Conservation (phyloP, 2,888 invertebrate genomes). For the Epistrophe grossulariae region DNA sequence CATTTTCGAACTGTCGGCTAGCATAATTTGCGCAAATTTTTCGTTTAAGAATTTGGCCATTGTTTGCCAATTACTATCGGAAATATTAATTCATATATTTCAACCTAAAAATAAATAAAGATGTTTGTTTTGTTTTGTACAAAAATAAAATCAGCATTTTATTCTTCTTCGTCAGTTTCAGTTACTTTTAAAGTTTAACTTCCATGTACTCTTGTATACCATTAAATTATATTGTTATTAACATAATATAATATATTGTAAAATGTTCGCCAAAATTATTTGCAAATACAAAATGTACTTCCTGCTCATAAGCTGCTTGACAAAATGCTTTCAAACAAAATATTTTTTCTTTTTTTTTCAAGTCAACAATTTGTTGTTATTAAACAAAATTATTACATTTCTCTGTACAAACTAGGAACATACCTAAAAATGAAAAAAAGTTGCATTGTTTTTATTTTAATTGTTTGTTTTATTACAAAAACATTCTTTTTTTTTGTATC, state of each 20-base stretch:
- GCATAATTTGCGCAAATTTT: too few relatives aligned
- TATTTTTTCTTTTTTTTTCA: conserved; percentile 26
- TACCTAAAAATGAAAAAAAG: conserved; percentile 45
- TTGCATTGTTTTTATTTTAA: conserved; percentile 42
- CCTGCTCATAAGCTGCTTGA: conserved; percentile 3
- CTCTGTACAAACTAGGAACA: conserved; percentile 69
- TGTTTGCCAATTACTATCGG: too few relatives aligned
- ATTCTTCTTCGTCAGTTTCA: conserved; percentile 54
- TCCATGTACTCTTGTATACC: conserved; percentile 52
- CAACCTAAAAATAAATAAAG: conserved; percentile 8
- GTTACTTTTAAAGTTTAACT: conserved; percentile 25
- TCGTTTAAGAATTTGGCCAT: too few relatives aligned
- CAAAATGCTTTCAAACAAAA: conserved; percentile 41
- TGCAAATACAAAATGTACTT: conserved; percentile 44
- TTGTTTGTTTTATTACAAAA: conserved; percentile 36
- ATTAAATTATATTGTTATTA: conserved; percentile 32
- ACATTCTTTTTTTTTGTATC: conserved; percentile 26
- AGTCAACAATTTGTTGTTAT: conserved; percentile 33
- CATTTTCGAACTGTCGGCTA: too few relatives aligned
- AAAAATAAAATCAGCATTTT: conserved; percentile 69
- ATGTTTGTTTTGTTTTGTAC: conserved; percentile 46
- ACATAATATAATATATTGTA: conserved; percentile 1
- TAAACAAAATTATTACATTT: conserved; percentile 23
- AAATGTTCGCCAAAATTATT: conserved; percentile 15
- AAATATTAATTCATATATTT: too few relatives aligned